Evolutionary conservation across 2,888 invertebrate genomes (phyloP).

Genomic region (Tetramorium bicarinatum): DNA sequence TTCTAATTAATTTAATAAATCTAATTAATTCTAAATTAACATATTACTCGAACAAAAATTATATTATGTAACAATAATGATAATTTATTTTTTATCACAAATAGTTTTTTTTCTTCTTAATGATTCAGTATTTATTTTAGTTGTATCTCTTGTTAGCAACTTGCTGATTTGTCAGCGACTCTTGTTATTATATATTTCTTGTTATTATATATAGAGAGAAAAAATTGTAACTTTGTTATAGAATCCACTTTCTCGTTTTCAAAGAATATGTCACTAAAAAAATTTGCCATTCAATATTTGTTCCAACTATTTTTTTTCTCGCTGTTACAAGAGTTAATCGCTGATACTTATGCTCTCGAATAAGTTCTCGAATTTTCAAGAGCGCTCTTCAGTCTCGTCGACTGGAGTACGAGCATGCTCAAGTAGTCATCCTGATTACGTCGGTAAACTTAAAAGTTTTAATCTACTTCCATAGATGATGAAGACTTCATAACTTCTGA

Average conservation of each 20-base stretch:
- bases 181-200: not conserved
- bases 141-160: no score
- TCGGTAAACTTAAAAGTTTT: conserved; percentile 62
- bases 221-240: not conserved
- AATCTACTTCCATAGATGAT: conserved; percentile 56
- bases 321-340: conserved; percentile 44
- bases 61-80: not conserved
- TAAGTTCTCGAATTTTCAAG: conserved; percentile 60
- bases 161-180: not conserved
- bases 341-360: conserved; percentile 56
- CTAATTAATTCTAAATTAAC: conserved; percentile 25
- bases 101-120: conserved; percentile 8
- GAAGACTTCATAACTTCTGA: conserved; percentile 44
- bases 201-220: not conserved
- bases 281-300: conserved; percentile 13
- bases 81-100: not conserved
- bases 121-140: not conserved
- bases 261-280: not conserved
- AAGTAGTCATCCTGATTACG: conserved; percentile 69
- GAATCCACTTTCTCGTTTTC: not conserved
- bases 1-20: conserved; percentile 25
- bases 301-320: conserved; percentile 49
- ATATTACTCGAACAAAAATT: not conserved
- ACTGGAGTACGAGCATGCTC: conserved; percentile 62
- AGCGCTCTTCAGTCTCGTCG: conserved; percentile 52